These are phyloP conservation scores for Hydractinia echinata DNA, from an alignment of 30 jellyfish, hydroid and myxozoan species.

Conservation along the genomic window DNA sequence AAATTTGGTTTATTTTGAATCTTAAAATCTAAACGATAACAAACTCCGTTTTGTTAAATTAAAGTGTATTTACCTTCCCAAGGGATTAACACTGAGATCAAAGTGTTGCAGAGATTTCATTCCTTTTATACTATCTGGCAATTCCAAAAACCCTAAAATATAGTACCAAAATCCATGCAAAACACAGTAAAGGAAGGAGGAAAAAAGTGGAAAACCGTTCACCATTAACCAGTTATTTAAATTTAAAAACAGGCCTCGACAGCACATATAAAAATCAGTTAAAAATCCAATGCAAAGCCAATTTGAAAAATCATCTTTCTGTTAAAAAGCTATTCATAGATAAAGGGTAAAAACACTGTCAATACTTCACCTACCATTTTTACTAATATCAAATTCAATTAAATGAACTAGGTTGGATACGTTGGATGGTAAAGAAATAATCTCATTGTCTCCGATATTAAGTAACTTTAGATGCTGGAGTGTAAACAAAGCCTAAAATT, in stretches of 20 bases:
- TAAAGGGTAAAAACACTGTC: background rate
- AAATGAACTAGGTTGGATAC: conserved; percentile 72
- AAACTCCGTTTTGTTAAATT: background rate
- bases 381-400: conserved; percentile 71
- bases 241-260: too few species aligned
- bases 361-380: conserved; percentile 58
- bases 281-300: too few species aligned
- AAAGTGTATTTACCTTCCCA: conserved; percentile 56
- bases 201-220: too few species aligned
- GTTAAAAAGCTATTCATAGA: too few species aligned
- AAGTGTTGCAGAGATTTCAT: conserved; percentile 69
- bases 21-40: background rate
- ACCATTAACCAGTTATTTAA: too few species aligned
- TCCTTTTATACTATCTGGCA: conserved; percentile 90
- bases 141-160: conserved; percentile 66
- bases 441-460: conserved; percentile 77
- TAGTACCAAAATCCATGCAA: too few species aligned
- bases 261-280: too few species aligned
- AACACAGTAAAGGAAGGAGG: too few species aligned
- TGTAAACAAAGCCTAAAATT: conserved; percentile 68
- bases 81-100: conserved; percentile 93
- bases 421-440: conserved; percentile 69
- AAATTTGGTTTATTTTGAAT: background rate
- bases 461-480: conserved; percentile 62
- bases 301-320: too few species aligned